Evolutionary conservation across 2,797 vertebrate genomes (phyloP).

Genomic region (Gymnothorax reevesii): DNA sequence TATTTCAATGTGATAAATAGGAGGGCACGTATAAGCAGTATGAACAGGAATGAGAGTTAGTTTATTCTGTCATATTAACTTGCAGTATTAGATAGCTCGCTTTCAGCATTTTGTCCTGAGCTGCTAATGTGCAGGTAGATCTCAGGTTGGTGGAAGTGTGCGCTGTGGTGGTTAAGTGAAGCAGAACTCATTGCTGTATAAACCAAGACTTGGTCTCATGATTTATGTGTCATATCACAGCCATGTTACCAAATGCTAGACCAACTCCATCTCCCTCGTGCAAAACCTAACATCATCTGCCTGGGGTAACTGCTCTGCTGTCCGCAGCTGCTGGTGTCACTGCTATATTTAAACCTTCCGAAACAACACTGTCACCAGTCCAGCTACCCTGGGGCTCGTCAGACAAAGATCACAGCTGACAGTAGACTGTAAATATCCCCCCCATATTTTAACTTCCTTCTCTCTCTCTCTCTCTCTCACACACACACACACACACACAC

Average conservation of each 20-base stretch:
- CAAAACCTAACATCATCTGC: conserved; percentile 12
- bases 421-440: conserved; percentile 26
- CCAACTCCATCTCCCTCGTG: conserved; percentile 15
- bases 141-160: not conserved
- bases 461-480: conserved; percentile 17
- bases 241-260: not conserved
- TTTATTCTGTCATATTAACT: not conserved
- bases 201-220: not conserved
- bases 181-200: not conserved
- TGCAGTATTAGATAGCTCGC: not conserved
- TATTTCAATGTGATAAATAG: no score
- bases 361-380: conserved; percentile 5
- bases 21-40: not conserved
- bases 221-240: not conserved
- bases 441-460: not conserved
- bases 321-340: conserved; percentile 47
- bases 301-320: conserved; percentile 36
- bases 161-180: not conserved
- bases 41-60: not conserved
- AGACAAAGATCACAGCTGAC: conserved; percentile 26
- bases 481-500: not conserved
- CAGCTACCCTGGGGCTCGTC: conserved; percentile 26
- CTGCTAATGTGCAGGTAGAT: not conserved
- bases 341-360: conserved; percentile 38
- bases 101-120: not conserved